These are phyloP conservation scores for Auanema sp. DNA, from an alignment of 2,888 invertebrate species.

Conservation along the genomic window DNA sequence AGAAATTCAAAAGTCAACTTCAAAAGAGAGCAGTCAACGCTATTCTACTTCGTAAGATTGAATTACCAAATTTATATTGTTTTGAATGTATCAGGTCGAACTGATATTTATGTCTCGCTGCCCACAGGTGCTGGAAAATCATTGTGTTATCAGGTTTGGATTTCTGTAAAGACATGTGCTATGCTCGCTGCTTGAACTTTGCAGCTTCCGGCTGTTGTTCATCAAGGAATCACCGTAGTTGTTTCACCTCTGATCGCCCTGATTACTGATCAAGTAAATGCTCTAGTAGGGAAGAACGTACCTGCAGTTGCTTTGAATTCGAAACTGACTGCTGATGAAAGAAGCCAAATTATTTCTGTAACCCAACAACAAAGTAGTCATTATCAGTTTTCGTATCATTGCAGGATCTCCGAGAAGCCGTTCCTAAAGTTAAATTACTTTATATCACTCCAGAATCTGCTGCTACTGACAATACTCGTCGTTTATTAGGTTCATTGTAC, in stretches of 20 bases:
- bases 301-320: constrained; percentile 88
- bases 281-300: constrained; percentile 78
- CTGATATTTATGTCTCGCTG: constrained; percentile 94
- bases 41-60: constrained; percentile 38
- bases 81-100: constrained; percentile 66
- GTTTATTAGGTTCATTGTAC: constrained; percentile 21
- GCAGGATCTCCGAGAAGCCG: constrained; percentile 43
- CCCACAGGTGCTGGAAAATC: constrained; percentile 96
- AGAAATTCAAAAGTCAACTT: constrained; percentile 44
- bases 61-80: not conserved
- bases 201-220: constrained; percentile 87
- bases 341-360: constrained; percentile 74
- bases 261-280: constrained; percentile 83
- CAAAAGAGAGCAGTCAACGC: constrained; percentile 50
- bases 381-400: constrained; percentile 2
- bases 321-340: constrained; percentile 79
- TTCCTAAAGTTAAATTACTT: constrained; percentile 79
- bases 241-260: constrained; percentile 93
- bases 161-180: constrained; percentile 72
- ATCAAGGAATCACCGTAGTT: constrained; percentile 81
- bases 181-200: constrained; percentile 11
- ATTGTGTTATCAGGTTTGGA: constrained; percentile 86
- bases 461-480: constrained; percentile 71
- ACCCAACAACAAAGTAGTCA: not conserved
- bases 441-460: constrained; percentile 97